Conservation (phyloP, 1,140 invertebrate genomes). For the Drosophila guanche region DNA sequence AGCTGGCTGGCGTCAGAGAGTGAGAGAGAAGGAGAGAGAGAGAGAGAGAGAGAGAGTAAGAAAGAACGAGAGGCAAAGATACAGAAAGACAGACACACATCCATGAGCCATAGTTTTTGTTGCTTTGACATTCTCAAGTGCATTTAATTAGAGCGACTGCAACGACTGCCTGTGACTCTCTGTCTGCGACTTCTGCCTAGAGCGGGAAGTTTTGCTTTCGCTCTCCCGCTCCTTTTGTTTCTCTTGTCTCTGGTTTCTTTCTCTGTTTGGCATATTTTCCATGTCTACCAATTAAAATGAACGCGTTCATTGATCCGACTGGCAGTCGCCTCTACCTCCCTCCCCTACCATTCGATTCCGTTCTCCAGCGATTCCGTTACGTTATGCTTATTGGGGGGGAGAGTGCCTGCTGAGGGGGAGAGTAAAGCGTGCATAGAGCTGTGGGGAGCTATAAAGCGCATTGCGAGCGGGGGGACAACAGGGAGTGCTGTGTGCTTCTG, state of each 20-base stretch:
- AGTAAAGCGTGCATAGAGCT: too few species aligned
- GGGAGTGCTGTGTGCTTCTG: constrained; percentile 1
- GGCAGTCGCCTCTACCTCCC: constrained; percentile 4
- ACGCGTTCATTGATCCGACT: constrained; percentile 82
- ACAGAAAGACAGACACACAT: neutral
- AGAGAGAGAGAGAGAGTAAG: too few species aligned
- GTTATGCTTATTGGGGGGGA: neutral
- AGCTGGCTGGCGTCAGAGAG: too few species aligned
- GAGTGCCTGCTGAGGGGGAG: neutral
- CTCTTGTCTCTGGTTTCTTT: constrained; percentile 41
- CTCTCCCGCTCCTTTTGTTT: constrained; percentile 12
- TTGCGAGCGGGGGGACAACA: neutral
- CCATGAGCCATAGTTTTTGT: constrained; percentile 17
- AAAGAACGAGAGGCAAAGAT: neutral
- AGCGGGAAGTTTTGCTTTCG: constrained; percentile 15
- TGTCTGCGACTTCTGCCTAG: constrained; percentile 20
- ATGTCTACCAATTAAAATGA: constrained; percentile 82
- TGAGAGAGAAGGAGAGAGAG: neutral
- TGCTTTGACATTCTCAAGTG: constrained; percentile 68
- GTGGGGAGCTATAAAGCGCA: neutral
- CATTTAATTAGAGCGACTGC: constrained; percentile 71
- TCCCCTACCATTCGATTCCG: neutral
- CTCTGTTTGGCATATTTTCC: constrained; percentile 76
- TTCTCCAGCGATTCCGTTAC: neutral
- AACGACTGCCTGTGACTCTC: constrained; percentile 41